Evolutionary conservation across 2,888 invertebrate species (phyloP).

Genomic region (Hydrotaea diabolus): DNA sequence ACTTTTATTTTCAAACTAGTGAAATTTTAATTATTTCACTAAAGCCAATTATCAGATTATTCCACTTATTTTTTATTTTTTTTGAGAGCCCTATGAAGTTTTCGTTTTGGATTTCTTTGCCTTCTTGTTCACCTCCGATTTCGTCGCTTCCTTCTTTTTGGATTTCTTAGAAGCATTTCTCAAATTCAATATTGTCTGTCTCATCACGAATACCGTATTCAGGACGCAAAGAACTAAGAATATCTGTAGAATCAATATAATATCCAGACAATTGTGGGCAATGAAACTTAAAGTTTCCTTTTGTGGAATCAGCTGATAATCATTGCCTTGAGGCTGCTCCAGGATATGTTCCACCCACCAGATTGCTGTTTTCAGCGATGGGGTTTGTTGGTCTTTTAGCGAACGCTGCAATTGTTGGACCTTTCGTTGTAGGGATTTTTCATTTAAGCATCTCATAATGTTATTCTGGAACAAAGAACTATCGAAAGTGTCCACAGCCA

Average conservation of each 20-base stretch:
- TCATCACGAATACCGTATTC: slow-evolving; percentile 24
- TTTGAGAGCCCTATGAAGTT: neutral
- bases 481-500: slow-evolving; percentile 19
- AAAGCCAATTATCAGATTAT: no score
- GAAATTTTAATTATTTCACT: no score
- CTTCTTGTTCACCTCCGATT: slow-evolving; percentile 17
- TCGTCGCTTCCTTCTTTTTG: slow-evolving; percentile 18
- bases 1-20: no score
- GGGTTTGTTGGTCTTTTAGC: slow-evolving; percentile 26
- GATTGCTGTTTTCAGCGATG: slow-evolving; percentile 42
- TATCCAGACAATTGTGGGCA: slow-evolving; percentile 31
- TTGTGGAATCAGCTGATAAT: neutral
- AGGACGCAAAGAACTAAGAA: slow-evolving; percentile 35
- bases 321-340: slow-evolving; percentile 39
- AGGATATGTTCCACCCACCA: slow-evolving; percentile 54
- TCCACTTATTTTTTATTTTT: neutral
- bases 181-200: slow-evolving; percentile 35
- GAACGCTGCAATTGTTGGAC: slow-evolving; percentile 12
- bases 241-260: slow-evolving; percentile 34
- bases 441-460: neutral
- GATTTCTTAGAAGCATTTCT: neutral
- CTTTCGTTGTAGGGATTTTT: neutral
- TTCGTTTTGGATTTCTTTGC: slow-evolving; percentile 37
- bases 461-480: neutral
- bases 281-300: neutral